Evolutionary conservation across 2,113 vertebrate species (phyloP), one percentile per base, ranked within the genome.

Genomic region (Corythoichthys haematopterus): DNA sequence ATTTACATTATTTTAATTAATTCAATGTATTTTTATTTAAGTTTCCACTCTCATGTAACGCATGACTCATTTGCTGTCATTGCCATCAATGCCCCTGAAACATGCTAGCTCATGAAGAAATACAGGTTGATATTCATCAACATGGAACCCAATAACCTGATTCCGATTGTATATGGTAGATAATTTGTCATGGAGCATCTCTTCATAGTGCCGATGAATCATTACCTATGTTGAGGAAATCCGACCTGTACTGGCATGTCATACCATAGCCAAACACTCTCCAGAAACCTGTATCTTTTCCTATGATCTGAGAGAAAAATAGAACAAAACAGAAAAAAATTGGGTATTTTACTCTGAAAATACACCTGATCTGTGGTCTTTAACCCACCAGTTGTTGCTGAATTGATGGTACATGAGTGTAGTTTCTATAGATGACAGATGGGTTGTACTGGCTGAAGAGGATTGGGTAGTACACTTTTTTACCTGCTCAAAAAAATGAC

Each of bases 391-490:
- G 85, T 80, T 97, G 95, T 71, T 97, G 92, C 66, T 96, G 92
- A 74, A 94, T 76, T 36, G 93, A 76, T 3, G 95, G 94, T 40
- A 92, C 68, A 10, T 85, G 80, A 28, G 93, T 92, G 0, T 88
- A 92, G 45, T 95, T 94, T 37, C 92, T 94, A 65, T 98, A 97
- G 86, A 98, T 93, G 60, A 98, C 87, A 33, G 91, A 89, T 16
- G 97, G 97, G 52, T 98, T 98, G 88, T 97, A 98, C 81, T 94
- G 95, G 69, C 94, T 98, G 85, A 98, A 99, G 63, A 98, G 93
- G 61, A 98, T 91, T 1, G 96, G 97, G 66, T 99, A 98, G 88
- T 96, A 98, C 1, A 98, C 96, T 74, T 92, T 96, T 81, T 95
- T 96, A 73, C 96, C 97, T 98, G 72, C 3, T 14, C 76, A 62